Percentiles rank a stretch among this genome's conserved stretches.
Evolutionary conservation across 1,140 invertebrate genomes (phyloP).

Genomic region (Ceratina australensis): DNA sequence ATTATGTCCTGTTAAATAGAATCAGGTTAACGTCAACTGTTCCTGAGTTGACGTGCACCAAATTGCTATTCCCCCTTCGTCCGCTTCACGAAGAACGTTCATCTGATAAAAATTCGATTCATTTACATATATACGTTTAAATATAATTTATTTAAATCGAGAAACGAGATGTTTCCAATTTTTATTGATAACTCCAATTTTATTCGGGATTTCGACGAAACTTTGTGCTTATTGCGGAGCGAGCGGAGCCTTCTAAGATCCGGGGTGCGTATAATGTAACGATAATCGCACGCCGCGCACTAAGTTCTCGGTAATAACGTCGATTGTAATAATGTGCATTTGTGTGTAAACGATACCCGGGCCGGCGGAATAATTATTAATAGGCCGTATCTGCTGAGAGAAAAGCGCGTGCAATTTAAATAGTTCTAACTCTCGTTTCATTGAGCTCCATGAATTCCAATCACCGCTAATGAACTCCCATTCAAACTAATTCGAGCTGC

Average conservation of each 20-base stretch:
- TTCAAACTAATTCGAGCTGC: neutral
- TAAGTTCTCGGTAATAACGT: constrained; percentile 27
- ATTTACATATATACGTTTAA: too few relatives aligned
- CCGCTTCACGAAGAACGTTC: too few relatives aligned
- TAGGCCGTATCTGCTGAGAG: neutral
- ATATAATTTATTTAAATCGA: too few relatives aligned
- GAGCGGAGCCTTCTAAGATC: too few relatives aligned
- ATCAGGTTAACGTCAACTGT: neutral
- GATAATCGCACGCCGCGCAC: neutral
- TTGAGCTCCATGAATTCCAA: neutral
- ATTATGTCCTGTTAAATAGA: neutral
- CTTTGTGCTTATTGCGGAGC: too few relatives aligned
- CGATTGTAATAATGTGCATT: constrained; percentile 18
- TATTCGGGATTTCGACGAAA: too few relatives aligned
- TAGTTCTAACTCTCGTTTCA: neutral
- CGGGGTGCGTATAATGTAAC: neutral
- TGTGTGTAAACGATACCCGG: constrained; percentile 36
- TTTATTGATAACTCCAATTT: too few relatives aligned
- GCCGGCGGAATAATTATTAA: constrained; percentile 37
- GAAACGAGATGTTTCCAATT: too few relatives aligned
- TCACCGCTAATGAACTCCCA: neutral
- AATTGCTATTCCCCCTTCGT: neutral
- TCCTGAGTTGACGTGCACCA: neutral
- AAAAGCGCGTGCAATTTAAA: constrained; percentile 2
- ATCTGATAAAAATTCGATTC: too few relatives aligned